These are phyloP conservation scores for Paramormyrops hopkinsi DNA, from an alignment of 2,797 vertebrate species.

Conservation along the genomic window DNA sequence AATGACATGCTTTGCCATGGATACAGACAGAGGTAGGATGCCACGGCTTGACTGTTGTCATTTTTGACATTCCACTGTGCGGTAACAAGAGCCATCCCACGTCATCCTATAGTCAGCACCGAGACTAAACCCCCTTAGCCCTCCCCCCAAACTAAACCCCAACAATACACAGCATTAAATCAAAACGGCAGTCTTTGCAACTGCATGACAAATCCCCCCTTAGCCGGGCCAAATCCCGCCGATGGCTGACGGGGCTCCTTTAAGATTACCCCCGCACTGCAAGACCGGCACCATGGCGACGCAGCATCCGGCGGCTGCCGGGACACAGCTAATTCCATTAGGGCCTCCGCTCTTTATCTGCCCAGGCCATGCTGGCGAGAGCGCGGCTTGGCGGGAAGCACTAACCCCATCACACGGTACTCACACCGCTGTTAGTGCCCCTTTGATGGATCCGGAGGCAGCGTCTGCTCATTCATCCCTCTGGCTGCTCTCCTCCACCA, in stretches of 20 bases:
- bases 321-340: constrained; percentile 23
- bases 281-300: constrained; percentile 19
- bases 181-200: background rate
- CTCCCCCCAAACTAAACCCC: background rate
- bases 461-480: background rate
- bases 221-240: background rate
- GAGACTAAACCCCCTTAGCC: constrained; percentile 1
- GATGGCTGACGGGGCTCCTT: background rate
- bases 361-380: background rate
- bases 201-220: background rate
- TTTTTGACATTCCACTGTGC: background rate
- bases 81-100: background rate
- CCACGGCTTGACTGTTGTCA: background rate
- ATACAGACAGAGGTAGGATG: background rate
- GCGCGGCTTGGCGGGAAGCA: constrained; percentile 13
- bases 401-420: constrained; percentile 23
- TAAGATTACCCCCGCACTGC: background rate
- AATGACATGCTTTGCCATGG: background rate
- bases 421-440: constrained; percentile 20
- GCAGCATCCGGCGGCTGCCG: constrained; percentile 16
- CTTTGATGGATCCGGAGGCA: constrained; percentile 12
- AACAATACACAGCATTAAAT: constrained; percentile 3
- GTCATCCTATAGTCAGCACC: background rate
- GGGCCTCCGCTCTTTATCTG: constrained; percentile 25
- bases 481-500: background rate